Percentiles rank a stretch among this genome's conserved stretches.
Evolutionary conservation across 2,797 vertebrate species (phyloP).

Genomic region (Labeo calbasu): DNA sequence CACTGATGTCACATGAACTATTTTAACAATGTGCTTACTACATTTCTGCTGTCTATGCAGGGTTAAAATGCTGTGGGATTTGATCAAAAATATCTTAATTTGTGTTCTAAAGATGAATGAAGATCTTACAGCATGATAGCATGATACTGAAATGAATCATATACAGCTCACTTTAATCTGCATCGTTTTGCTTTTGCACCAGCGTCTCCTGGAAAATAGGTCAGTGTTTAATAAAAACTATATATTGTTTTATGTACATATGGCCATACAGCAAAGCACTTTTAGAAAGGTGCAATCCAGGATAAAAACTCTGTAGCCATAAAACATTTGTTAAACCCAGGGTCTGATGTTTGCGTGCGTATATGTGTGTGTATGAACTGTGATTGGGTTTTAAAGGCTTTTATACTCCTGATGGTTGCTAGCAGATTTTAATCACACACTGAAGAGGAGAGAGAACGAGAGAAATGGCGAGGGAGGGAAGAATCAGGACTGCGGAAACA

Average conservation of each 20-base stretch:
- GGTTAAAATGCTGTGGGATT: background rate
- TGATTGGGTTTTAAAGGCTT: conserved; percentile 51
- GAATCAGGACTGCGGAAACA: conserved; percentile 6
- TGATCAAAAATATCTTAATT: background rate
- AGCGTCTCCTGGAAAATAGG: background rate
- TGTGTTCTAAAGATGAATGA: background rate
- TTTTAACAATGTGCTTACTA: no score
- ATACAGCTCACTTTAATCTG: background rate
- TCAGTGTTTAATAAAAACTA: background rate
- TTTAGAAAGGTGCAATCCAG: conserved; percentile 21
- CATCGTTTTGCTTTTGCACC: background rate
- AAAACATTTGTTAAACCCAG: conserved; percentile 32
- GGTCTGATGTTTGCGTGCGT: conserved; percentile 7
- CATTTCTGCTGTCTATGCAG: background rate
- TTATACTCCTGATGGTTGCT: conserved; percentile 44
- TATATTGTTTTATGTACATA: background rate
- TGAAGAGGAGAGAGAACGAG: conserved; percentile 2
- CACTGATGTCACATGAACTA: no score
- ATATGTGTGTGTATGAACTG: background rate
- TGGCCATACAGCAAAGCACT: background rate
- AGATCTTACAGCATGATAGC: background rate
- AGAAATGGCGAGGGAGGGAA: conserved; percentile 13
- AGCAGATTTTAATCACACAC: conserved; percentile 49
- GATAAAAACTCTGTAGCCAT: conserved; percentile 41
- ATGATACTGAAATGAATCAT: background rate